Evolutionary conservation across 2,797 vertebrate species (phyloP), one percentile per base, ranked within the genome.

Genomic region (Echiichthys vipera): DNA sequence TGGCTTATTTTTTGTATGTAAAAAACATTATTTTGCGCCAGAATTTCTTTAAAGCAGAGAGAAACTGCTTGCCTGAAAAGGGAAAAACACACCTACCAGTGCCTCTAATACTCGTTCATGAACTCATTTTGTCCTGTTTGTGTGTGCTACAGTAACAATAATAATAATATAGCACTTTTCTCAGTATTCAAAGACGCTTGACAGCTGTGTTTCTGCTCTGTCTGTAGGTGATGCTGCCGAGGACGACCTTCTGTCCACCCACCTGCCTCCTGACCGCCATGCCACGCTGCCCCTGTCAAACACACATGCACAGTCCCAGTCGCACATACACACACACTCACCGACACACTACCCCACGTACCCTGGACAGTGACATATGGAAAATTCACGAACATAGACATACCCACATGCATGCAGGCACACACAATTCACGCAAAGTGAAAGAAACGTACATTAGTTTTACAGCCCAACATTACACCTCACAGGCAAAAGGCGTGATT

Each of bases 191-290:
- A n/a, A n/a, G n/a, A n/a, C n/a, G n/a, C n/a, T n/a, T n/a, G n/a
- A n/a, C 47, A 14, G 22, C 13, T 72, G 15, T 74, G 17, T 74
- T 49, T 64, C 34, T 72, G 29, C 42, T 85, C 50, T 54, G 29
- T 87, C 82, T 80, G 56, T 29, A 97, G 97, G 95, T 71, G 95
- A 96, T 32, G 71, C 85, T 80, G 93, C 90, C 0, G 96, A 97
- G 69, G 94, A 94, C 0, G 94, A 97, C 88, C 93, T 97, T 75
- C 93, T 97, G 84, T 94, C 95, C 83, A 93, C 85, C 22, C 88
- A 61, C 45, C 87, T 93, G 46, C 77, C 88, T 20, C 66, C 80
- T 0, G 84, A 90, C 46, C 88, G 69, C 54, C 90, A 87, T 50
- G 72, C 86, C 25, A 88, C 89, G 0, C 84, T 93, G 75, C 87